Evolutionary conservation across 2,888 invertebrate species (phyloP).

Genomic region (Parasteatoda lunata): DNA sequence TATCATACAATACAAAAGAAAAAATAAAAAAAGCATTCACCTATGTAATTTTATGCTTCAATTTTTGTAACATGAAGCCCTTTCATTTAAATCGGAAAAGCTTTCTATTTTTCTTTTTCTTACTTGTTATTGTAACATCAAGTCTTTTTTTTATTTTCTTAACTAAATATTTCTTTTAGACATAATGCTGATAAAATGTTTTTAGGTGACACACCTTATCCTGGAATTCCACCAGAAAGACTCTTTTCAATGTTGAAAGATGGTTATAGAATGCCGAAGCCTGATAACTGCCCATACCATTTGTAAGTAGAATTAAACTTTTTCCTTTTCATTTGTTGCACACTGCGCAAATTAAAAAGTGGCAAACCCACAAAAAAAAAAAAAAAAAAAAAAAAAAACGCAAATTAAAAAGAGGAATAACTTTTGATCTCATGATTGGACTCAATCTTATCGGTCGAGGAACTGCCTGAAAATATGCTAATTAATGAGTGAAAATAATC

Average conservation of each 20-base stretch:
- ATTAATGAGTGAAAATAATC: too few relatives aligned
- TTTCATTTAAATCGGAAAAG: background rate
- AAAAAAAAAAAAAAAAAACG: too few relatives aligned
- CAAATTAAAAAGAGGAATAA: too few relatives aligned
- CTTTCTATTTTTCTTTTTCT: background rate
- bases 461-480: too few relatives aligned
- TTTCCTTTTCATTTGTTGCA: too few relatives aligned
- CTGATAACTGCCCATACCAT: conserved; percentile 83
- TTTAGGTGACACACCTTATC: conserved; percentile 82
- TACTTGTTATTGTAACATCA: background rate
- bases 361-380: too few relatives aligned
- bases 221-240: conserved; percentile 85
- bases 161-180: background rate
- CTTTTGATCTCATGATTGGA: too few relatives aligned
- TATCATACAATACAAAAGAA: too few relatives aligned
- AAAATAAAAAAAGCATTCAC: too few relatives aligned
- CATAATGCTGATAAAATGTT: background rate
- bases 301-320: conserved; percentile 77
- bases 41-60: background rate
- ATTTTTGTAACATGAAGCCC: background rate
- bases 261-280: conserved; percentile 87
- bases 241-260: conserved; percentile 83
- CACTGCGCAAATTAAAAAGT: too few relatives aligned
- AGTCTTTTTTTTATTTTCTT: background rate
- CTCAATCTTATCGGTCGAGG: too few relatives aligned